A percentile compares a stretch with the other conserved stretches of the same genome.
These are phyloP conservation scores for Crossaster papposus DNA, from an alignment of 53 echinoderm and acorn worm species.

Conservation along the genomic window DNA sequence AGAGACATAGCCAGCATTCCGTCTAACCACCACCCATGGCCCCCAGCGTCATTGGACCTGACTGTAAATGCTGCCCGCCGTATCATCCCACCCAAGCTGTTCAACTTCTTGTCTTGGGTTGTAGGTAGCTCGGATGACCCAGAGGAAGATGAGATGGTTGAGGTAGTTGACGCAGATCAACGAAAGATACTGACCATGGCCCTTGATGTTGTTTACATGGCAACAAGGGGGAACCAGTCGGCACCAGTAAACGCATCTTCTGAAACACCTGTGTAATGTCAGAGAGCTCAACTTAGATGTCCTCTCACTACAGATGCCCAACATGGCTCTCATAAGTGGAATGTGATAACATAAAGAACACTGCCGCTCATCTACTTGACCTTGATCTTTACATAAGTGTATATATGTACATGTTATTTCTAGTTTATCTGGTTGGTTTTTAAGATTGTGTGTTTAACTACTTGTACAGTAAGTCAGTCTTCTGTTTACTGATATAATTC, in stretches of 20 bases:
- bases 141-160: conserved; percentile 24
- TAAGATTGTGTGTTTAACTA: too few relatives aligned
- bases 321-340: too few relatives aligned
- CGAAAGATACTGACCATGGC: conserved; percentile 46
- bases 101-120: conserved; percentile 72
- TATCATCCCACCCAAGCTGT: conserved; percentile 54
- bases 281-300: too few relatives aligned
- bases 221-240: conserved; percentile 46
- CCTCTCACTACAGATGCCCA: too few relatives aligned
- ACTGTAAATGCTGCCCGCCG: conserved; percentile 44
- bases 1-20: conserved; percentile 8
- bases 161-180: not conserved
- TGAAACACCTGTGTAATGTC: too few relatives aligned
- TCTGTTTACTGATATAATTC: too few relatives aligned
- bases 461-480: too few relatives aligned
- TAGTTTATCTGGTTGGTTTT: too few relatives aligned
- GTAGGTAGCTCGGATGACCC: conserved; percentile 50
- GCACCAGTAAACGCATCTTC: conserved; percentile 59
- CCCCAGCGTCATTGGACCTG: conserved; percentile 64
- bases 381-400: too few relatives aligned
- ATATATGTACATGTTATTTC: too few relatives aligned
- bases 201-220: conserved; percentile 51
- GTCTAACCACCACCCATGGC: conserved; percentile 48
- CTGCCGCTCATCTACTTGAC: too few relatives aligned
- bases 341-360: too few relatives aligned